Percentiles rank a stretch among this genome's conserved stretches.
Evolutionary conservation across 1,140 invertebrate genomes (phyloP).

Genomic region (Drosophila athabasca): DNA sequence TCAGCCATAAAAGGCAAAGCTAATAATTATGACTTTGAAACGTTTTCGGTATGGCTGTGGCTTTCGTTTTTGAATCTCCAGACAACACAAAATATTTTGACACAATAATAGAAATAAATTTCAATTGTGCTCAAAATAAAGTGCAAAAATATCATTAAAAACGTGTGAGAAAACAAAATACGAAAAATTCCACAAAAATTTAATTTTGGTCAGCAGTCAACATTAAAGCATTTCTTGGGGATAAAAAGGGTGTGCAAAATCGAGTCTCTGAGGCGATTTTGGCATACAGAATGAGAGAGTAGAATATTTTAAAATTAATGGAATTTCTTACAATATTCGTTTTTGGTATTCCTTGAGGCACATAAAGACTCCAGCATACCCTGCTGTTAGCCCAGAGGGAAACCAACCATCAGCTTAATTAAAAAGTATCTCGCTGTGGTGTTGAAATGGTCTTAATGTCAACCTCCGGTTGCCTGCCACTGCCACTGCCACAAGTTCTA

Average conservation of each 20-base stretch:
- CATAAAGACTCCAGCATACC: background rate
- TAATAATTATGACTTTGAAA: conserved; percentile 72
- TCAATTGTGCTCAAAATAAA: conserved; percentile 23
- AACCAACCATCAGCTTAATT: conserved; percentile 24
- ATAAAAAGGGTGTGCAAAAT: conserved; percentile 40
- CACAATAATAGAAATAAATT: conserved; percentile 46
- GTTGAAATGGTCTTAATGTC: conserved; percentile 71
- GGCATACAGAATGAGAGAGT: conserved; percentile 19
- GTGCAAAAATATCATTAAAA: conserved; percentile 63
- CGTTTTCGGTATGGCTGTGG: conserved; percentile 32
- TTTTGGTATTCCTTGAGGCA: background rate
- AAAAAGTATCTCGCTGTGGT: conserved; percentile 54
- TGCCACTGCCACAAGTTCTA: conserved; percentile 43
- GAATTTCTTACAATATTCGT: conserved; percentile 12
- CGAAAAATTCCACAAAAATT: conserved; percentile 9
- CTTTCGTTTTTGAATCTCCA: conserved; percentile 3
- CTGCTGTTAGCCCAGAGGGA: conserved; percentile 16
- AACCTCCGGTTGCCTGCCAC: conserved; percentile 31
- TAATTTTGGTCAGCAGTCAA: conserved; percentile 35
- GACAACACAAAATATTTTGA: conserved; percentile 48
- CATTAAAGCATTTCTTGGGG: conserved; percentile 53
- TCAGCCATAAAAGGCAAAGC: conserved; percentile 64
- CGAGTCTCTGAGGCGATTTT: conserved; percentile 23
- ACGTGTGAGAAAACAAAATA: conserved; percentile 18
- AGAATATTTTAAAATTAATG: conserved; percentile 2